Percentiles rank a stretch among this genome's conserved stretches.
These are phyloP conservation scores for Dascyllus trimaculatus DNA, from an alignment of 2,113 vertebrate species.

Conservation along the genomic window DNA sequence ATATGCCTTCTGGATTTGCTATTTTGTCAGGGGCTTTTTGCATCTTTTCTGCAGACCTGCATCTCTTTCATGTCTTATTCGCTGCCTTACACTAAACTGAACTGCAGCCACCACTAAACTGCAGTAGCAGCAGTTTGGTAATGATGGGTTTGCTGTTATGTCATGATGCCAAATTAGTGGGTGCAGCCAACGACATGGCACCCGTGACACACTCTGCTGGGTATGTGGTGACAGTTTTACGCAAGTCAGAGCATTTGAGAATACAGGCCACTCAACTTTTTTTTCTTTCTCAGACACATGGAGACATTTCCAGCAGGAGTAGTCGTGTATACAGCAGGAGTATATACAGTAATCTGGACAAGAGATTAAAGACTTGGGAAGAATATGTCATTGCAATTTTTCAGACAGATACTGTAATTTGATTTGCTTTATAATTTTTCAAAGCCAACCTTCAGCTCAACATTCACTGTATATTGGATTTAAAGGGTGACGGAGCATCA, in stretches of 20 bases:
- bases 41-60: constrained; percentile 12
- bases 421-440: too few species aligned
- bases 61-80: background rate
- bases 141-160: constrained; percentile 67
- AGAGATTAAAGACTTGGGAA: background rate
- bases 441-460: too few species aligned
- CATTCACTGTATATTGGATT: too few species aligned
- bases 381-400: too few species aligned
- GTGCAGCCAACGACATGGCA: constrained; percentile 56
- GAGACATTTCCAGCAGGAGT: constrained; percentile 17
- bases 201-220: constrained; percentile 50
- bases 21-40: constrained; percentile 9
- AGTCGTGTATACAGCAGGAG: background rate
- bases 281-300: background rate
- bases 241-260: constrained; percentile 46
- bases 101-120: constrained; percentile 19
- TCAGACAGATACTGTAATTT: too few species aligned
- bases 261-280: constrained; percentile 52
- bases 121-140: constrained; percentile 58
- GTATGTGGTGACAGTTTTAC: constrained; percentile 63
- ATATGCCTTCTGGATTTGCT: constrained; percentile 43
- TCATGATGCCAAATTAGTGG: constrained; percentile 60
- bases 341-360: background rate
- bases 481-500: too few species aligned
- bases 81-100: constrained; percentile 2